Evolutionary conservation across 37 sponge, comb jelly and placozoan genomes (phyloP).

Genomic region (Haliclona indistincta): DNA sequence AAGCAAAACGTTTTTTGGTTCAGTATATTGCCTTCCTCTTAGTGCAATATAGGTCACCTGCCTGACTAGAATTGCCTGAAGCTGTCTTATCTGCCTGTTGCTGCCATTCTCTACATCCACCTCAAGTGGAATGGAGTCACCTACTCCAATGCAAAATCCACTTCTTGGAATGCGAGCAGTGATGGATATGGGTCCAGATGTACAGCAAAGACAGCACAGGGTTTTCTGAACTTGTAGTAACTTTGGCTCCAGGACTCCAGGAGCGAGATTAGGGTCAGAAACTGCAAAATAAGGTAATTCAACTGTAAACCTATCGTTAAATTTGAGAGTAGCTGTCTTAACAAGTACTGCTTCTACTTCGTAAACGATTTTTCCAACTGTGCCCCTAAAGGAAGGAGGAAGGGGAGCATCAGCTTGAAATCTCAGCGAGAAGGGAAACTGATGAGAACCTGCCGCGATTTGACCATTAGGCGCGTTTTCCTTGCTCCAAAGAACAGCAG

Average conservation of each 20-base stretch:
- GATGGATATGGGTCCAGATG: slow-evolving; percentile 57
- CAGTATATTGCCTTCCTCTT: too few species aligned
- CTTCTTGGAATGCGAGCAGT: slow-evolving; percentile 33
- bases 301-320: slow-evolving; percentile 27
- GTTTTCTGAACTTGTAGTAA: slow-evolving; percentile 40
- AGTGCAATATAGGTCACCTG: slow-evolving; percentile 34
- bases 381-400: slow-evolving; percentile 22
- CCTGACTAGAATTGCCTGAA: slow-evolving; percentile 29
- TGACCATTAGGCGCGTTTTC: slow-evolving; percentile 5
- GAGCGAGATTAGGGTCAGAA: slow-evolving; percentile 40
- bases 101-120: slow-evolving; percentile 47
- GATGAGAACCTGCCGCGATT: slow-evolving; percentile 36
- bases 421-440: slow-evolving; percentile 31
- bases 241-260: slow-evolving; percentile 17
- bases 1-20: too few species aligned
- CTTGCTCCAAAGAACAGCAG: slow-evolving; percentile 28
- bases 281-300: slow-evolving; percentile 35
- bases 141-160: slow-evolving; percentile 62
- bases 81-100: slow-evolving; percentile 18
- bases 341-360: slow-evolving; percentile 37
- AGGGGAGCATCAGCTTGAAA: background rate
- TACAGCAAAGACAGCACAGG: slow-evolving; percentile 76
- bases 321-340: slow-evolving; percentile 40
- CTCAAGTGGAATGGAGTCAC: slow-evolving; percentile 41
- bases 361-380: slow-evolving; percentile 57